Percentiles rank a stretch among this genome's conserved stretches.
These are phyloP conservation scores for Gonocerus acuteangulatus DNA, from an alignment of 2,888 invertebrate genomes.

Conservation along the genomic window DNA sequence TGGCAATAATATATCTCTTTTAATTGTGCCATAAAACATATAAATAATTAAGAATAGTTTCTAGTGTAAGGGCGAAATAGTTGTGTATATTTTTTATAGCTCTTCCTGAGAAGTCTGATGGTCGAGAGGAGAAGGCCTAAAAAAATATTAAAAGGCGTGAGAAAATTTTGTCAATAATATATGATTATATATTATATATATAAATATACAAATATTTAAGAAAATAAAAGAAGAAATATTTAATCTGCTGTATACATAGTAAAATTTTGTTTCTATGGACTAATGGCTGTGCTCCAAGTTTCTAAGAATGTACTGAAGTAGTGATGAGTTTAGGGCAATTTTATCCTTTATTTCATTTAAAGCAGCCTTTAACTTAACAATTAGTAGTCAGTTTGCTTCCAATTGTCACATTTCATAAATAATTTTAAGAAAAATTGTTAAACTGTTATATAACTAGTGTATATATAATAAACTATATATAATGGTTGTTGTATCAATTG, in stretches of 20 bases:
- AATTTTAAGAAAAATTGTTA: constrained; percentile 12
- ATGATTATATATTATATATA: constrained; percentile 6
- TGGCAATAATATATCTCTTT: constrained; percentile 21
- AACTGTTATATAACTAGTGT: constrained; percentile 24
- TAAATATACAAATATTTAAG: background rate
- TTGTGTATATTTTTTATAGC: constrained; percentile 25
- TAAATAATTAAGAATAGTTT: constrained; percentile 4
- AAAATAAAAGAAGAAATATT: constrained; percentile 7
- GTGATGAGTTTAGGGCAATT: constrained; percentile 17
- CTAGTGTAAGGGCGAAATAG: constrained; percentile 12
- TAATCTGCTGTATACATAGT: constrained; percentile 20
- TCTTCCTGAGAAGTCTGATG: constrained; percentile 21
- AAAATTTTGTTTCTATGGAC: constrained; percentile 23
- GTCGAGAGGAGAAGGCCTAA: constrained; percentile 15
- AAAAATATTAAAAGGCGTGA: constrained; percentile 3
- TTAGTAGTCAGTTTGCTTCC: constrained; percentile 23
- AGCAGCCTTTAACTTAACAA: constrained; percentile 16
- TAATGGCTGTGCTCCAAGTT: constrained; percentile 28
- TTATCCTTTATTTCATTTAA: constrained; percentile 10
- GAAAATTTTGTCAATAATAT: constrained; percentile 13
- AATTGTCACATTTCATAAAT: constrained; percentile 25
- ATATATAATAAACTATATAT: constrained; percentile 21
- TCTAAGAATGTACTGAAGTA: constrained; percentile 26
- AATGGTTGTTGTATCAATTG: constrained; percentile 25
- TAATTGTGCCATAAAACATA: constrained; percentile 18